These are phyloP conservation scores for Agriopis aurantiaria DNA, from an alignment of 2,888 invertebrate species.

Conservation along the genomic window DNA sequence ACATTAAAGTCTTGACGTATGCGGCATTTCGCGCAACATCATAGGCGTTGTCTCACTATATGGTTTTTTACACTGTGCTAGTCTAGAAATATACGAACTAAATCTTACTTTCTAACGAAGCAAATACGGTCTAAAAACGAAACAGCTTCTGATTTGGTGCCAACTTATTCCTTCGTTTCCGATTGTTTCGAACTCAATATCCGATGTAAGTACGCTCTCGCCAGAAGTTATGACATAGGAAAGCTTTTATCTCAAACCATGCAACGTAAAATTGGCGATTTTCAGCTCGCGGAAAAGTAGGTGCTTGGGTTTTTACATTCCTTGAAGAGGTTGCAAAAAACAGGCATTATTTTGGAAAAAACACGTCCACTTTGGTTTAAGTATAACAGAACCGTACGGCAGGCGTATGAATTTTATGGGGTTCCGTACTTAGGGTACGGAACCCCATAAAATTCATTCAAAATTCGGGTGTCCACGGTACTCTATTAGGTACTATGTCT, in stretches of 20 bases:
- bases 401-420: no score
- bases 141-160: constrained; percentile 11
- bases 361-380: no score
- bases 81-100: no score
- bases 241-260: constrained; percentile 69
- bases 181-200: constrained; percentile 55
- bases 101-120: not conserved
- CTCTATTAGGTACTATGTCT: no score
- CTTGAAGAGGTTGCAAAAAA: constrained; percentile 1
- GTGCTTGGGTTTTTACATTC: constrained; percentile 35
- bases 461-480: no score
- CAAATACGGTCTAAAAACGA: not conserved
- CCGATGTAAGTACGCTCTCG: constrained; percentile 50
- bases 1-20: no score
- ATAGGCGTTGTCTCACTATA: no score
- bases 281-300: constrained; percentile 39
- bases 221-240: constrained; percentile 67
- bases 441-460: no score
- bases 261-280: constrained; percentile 46
- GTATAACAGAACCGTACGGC: no score
- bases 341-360: not conserved
- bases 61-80: no score
- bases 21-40: no score
- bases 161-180: constrained; percentile 36
- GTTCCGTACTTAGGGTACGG: no score